A percentile compares a stretch with the other conserved stretches of the same genome.
phyloP scores from a whole-genome alignment of 1,140 invertebrate genomes.

The Philopotamus ludificatus region DNA sequence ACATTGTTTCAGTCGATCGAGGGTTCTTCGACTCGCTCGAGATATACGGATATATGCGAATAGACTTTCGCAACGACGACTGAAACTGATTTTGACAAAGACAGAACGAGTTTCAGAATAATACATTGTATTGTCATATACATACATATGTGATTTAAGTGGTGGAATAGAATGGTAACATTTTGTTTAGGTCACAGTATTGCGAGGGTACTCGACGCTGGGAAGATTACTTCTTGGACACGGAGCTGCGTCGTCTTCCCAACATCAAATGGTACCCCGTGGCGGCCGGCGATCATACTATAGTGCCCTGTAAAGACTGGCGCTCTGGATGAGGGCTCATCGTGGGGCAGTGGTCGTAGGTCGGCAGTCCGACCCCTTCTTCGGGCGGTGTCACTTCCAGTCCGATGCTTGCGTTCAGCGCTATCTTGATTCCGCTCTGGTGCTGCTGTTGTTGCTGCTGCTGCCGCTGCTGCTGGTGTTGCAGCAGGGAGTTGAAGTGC shows the following conservation, averaged over 20 bases:
- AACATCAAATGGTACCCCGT: constrained; percentile 76
- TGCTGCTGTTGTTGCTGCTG: constrained; percentile 64
- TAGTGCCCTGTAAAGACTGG: constrained; percentile 80
- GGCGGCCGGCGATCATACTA: constrained; percentile 67
- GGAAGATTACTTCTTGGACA: constrained; percentile 62
- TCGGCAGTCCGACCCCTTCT: constrained; percentile 61
- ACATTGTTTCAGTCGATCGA: no score
- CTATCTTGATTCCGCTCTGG: constrained; percentile 72
- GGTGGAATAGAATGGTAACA: not conserved
- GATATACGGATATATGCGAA: no score
- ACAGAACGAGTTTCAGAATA: no score
- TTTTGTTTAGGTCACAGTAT: not conserved
- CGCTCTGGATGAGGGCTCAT: constrained; percentile 59
- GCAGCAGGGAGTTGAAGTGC: constrained; percentile 64
- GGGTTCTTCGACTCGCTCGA: no score
- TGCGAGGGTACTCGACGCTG: constrained; percentile 5
- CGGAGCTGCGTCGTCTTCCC: constrained; percentile 72
- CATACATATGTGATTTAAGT: not conserved
- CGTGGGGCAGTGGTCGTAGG: constrained; percentile 47
- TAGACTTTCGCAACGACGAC: no score
- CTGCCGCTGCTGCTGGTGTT: constrained; percentile 54
- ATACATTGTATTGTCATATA: not conserved
- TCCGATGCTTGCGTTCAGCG: constrained; percentile 81
- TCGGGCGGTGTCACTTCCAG: constrained; percentile 82
- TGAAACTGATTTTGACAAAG: no score